Evolutionary conservation across 2,113 vertebrate species (phyloP), one percentile per base, ranked within the genome.

Genomic region (Lepisosteus oculatus): DNA sequence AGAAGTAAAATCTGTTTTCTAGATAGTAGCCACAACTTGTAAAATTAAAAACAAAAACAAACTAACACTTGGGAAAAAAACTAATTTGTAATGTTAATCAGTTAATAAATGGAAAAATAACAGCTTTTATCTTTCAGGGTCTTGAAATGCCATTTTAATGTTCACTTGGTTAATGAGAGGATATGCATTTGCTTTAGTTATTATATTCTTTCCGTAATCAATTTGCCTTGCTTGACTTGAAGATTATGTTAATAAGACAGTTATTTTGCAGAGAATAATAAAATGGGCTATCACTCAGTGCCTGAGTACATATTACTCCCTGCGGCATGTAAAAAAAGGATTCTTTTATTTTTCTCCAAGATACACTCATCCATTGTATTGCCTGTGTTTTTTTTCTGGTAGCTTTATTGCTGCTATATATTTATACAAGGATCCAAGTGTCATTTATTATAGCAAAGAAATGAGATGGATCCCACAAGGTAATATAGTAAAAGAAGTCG

Each of bases 181-280:
- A 42, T 55, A 55, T 0, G 0, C 3, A 0, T 72, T 77, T 12
- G 73, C 54, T 65, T 65, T 73, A 78, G 65, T 64, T 62, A 77
- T 54, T 77, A 17, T 3, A 11, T 47, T 77, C 8, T 69, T 66
- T 45, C 68, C 66, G 62, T 72, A 51, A 68, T 78, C 44, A 68
- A 78, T 81, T 78, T 65, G 29, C 72, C 57, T 70, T 59, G 45
- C n/a, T 4, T 51, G 55, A n/a, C 15, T 78, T n/a, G 8, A 42
- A 67, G 69, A 72, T 67, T 71, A 72, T 72, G 69, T 63, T 67
- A 76, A 72, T 68, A 65, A 71, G 74, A 65, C 69, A 43, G 55
- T 69, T 74, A 63, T 70, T 70, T 69, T 74, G 43, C 15, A 55
- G 8, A 43, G 44, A 68, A 74, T 47, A 61, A 68, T 69, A 45